phyloP scores from a whole-genome alignment of 2,888 invertebrate genomes.

The Liposcelis brunnea region DNA sequence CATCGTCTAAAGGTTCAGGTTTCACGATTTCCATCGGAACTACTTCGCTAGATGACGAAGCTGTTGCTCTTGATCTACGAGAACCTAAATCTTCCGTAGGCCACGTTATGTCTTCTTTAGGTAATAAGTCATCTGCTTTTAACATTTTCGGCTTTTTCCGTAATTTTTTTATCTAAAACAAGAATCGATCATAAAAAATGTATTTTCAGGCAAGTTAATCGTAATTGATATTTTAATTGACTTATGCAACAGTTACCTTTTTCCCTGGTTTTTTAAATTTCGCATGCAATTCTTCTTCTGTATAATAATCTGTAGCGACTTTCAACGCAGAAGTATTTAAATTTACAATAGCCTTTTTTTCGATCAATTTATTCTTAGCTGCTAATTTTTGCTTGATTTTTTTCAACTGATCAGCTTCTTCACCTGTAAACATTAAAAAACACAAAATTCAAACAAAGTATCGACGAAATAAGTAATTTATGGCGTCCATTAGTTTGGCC shows the following conservation, averaged over 20 bases:
- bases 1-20: slow-evolving; percentile 34
- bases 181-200: too few relatives aligned
- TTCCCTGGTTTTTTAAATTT: slow-evolving; percentile 77
- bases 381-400: slow-evolving; percentile 15
- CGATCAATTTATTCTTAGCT: slow-evolving; percentile 39
- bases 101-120: slow-evolving; percentile 19
- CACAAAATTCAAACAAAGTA: too few relatives aligned
- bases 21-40: slow-evolving; percentile 18
- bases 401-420: slow-evolving; percentile 17
- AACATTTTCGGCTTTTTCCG: slow-evolving; percentile 40
- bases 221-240: too few relatives aligned
- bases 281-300: slow-evolving; percentile 59
- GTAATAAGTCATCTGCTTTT: slow-evolving; percentile 54
- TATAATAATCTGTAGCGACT: slow-evolving; percentile 76
- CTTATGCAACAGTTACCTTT: too few relatives aligned
- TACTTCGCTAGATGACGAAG: neutral
- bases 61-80: slow-evolving; percentile 1
- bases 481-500: too few relatives aligned
- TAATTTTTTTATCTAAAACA: slow-evolving; percentile 38
- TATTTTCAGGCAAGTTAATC: too few relatives aligned
- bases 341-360: slow-evolving; percentile 51
- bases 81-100: slow-evolving; percentile 13
- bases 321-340: slow-evolving; percentile 47
- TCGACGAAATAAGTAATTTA: too few relatives aligned
- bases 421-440: slow-evolving; percentile 21